Base-by-base conservation (phyloP, 1,140 invertebrate species). In the Rhyacophila brunnea region DNA sequence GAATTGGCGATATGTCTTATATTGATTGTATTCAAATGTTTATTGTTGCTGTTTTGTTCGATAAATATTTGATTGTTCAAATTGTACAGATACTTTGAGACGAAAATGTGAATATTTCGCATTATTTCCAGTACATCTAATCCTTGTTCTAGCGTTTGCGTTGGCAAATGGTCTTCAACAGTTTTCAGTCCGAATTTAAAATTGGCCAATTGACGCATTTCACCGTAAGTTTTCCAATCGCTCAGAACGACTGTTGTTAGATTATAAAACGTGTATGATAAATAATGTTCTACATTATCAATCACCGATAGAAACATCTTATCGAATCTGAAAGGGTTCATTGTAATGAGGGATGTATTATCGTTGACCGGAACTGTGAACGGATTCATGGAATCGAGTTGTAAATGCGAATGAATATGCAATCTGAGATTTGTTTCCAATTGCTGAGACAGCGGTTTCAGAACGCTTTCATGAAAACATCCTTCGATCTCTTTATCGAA, bases 41-140 rank as follows among this genome's bases (percentile, higher is more conserved):
- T 98, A 70, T 94, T 96, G 62, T 90, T 88, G 69, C 92, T 97
- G 11, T 85, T 85, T 61, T 89, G 86, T 79, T 99, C 95, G 47
- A 98, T 87, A 74, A 99, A 99, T 43, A 96, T 89, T 80, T 99
- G 97, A 68, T 95, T 95, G 71, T 98, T 98, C 44, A 99, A 80
- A 78, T 99, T 99, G 71, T 99, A 99, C 10, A 91, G 75, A 76
- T 95, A 99, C 61, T 90, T 90, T 0, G 91, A 87, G 4, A 98
- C 95, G 80, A 99, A 99, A 3, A 93, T 85, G 67, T 96, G 88
- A 51, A 99, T 95, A 68, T 99, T 98, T 42, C 95, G 81, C 91
- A 98, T 98, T 42, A 99, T 96, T 79, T 98, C 93, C 34, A 99
- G 76, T 2, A 99, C 92, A 81, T 99, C 97, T n/a, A 98, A 77